A percentile compares a stretch with the other conserved stretches of the same genome.
These are phyloP conservation scores for Drosophila auraria DNA, from an alignment of 1,140 invertebrate genomes.

Conservation along the genomic window DNA sequence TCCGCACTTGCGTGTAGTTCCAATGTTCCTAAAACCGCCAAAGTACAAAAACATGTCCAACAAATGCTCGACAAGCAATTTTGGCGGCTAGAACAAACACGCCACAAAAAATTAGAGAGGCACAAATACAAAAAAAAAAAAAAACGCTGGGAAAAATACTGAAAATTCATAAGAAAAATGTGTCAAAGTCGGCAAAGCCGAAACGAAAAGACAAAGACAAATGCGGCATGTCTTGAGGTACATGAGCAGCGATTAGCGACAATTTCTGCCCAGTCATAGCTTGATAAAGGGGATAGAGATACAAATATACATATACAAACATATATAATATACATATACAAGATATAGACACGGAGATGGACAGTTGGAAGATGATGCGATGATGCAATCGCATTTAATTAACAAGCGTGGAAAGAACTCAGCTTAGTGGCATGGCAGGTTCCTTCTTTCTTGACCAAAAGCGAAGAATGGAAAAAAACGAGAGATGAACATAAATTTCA, in stretches of 20 bases:
- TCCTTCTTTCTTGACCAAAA: slow-evolving; percentile 52
- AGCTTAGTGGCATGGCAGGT: slow-evolving; percentile 46
- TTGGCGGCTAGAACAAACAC: slow-evolving; percentile 46
- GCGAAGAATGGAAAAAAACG: slow-evolving; percentile 38
- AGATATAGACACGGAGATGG: slow-evolving; percentile 15
- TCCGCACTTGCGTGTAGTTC: slow-evolving; percentile 38
- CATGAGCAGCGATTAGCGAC: slow-evolving; percentile 57
- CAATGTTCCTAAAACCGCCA: slow-evolving; percentile 35
- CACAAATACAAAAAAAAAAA: not conserved
- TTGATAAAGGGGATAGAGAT: slow-evolving; percentile 28
- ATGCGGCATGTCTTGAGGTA: slow-evolving; percentile 52
- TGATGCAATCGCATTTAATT: slow-evolving; percentile 73
- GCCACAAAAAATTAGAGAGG: slow-evolving; percentile 27
- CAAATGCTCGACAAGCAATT: slow-evolving; percentile 53
- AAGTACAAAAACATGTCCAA: slow-evolving; percentile 57
- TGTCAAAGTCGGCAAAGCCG: slow-evolving; percentile 46
- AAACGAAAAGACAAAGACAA: slow-evolving; percentile 59
- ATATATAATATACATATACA: not conserved
- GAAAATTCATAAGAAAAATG: slow-evolving; percentile 60
- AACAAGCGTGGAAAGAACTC: slow-evolving; percentile 50
- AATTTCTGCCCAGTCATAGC: slow-evolving; percentile 63
- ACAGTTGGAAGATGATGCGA: slow-evolving; percentile 60
- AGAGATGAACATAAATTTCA: slow-evolving; percentile 74
- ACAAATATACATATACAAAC: not conserved
- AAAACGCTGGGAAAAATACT: slow-evolving; percentile 32